A percentile compares a stretch with the other conserved stretches of the same genome.
These are phyloP conservation scores for Aleiodes alternator DNA, from an alignment of 2,888 invertebrate species.

Conservation along the genomic window DNA sequence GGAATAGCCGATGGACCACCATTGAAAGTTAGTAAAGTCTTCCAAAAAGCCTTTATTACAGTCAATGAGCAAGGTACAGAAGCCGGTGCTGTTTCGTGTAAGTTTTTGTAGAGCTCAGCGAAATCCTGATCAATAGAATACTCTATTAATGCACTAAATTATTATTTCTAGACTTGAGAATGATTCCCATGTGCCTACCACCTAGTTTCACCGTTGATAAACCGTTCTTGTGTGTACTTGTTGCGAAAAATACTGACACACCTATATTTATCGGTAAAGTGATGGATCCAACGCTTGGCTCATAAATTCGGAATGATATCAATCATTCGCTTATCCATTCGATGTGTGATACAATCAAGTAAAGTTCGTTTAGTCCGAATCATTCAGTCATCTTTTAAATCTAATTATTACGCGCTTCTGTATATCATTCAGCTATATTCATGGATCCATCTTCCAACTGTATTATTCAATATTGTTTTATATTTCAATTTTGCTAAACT, in stretches of 20 bases:
- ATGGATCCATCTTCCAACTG: too few species aligned
- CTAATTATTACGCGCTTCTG: too few species aligned
- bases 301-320: neutral
- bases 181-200: neutral
- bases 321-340: neutral
- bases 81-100: constrained; percentile 90
- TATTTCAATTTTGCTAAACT: neutral
- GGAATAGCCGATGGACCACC: constrained; percentile 78
- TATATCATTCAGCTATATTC: too few species aligned
- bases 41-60: constrained; percentile 91
- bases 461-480: neutral
- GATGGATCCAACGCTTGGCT: constrained; percentile 26
- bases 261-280: constrained; percentile 38
- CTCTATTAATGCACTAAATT: neutral
- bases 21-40: constrained; percentile 82
- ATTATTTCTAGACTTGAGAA: neutral
- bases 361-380: too few species aligned
- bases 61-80: constrained; percentile 93
- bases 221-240: constrained; percentile 42
- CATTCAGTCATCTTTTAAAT: too few species aligned
- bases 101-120: constrained; percentile 66
- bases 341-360: neutral
- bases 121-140: neutral
- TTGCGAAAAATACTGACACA: constrained; percentile 31
- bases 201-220: constrained; percentile 31